Conservation (phyloP, 2,797 vertebrate species). For the Helicolenus hilgendorfi region DNA sequence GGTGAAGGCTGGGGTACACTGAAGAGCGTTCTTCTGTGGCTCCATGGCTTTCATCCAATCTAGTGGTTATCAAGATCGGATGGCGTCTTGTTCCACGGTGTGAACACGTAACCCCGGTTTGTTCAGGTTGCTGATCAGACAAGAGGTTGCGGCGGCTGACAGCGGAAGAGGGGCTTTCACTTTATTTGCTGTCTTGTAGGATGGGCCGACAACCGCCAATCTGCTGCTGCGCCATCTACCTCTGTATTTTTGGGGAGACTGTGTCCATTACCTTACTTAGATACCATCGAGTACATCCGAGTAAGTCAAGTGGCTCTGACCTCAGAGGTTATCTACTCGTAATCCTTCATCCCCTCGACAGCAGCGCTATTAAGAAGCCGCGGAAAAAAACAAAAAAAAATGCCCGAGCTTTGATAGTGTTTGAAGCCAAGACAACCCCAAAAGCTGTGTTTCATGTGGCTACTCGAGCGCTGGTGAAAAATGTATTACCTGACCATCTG, state of each 20-base stretch:
- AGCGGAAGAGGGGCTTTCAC: background rate
- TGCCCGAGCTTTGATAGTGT: slow-evolving; percentile 8
- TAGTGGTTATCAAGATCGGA: slow-evolving; percentile 56
- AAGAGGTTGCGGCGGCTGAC: slow-evolving; percentile 37
- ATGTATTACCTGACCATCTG: slow-evolving; percentile 20
- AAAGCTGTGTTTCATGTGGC: slow-evolving; percentile 12
- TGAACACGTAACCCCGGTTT: slow-evolving; percentile 49
- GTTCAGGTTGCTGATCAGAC: slow-evolving; percentile 67
- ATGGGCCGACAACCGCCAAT: slow-evolving; percentile 14
- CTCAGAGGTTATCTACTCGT: slow-evolving; percentile 47
- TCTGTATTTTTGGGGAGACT: background rate
- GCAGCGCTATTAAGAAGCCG: slow-evolving; percentile 16
- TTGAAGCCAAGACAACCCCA: slow-evolving; percentile 1
- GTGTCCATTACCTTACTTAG: slow-evolving; percentile 35
- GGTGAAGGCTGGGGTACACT: slow-evolving; percentile 4
- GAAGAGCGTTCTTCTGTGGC: slow-evolving; percentile 33
- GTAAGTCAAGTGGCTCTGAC: slow-evolving; percentile 51
- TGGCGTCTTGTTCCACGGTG: slow-evolving; percentile 35
- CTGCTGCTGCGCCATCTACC: background rate
- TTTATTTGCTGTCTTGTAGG: slow-evolving; percentile 41
- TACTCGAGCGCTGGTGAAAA: background rate
- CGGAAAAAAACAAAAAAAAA: background rate
- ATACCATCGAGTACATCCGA: slow-evolving; percentile 23
- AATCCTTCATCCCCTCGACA: slow-evolving; percentile 53
- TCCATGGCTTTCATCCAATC: slow-evolving; percentile 59